Evolutionary conservation across 1,140 invertebrate species (phyloP).

Genomic region (Ooceraea biroi): DNA sequence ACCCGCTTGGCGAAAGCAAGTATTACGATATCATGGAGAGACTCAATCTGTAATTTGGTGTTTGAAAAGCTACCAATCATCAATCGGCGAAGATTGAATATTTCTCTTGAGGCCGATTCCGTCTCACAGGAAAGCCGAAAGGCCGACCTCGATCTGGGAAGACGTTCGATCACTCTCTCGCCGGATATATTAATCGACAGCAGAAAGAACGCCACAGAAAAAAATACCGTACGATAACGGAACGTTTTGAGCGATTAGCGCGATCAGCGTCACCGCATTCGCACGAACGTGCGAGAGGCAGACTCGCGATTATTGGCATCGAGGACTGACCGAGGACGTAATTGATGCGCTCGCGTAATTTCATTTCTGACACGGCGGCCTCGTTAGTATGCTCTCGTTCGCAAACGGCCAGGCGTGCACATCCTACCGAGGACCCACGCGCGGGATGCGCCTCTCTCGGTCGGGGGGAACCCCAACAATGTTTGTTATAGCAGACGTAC

Average conservation of each 20-base stretch:
- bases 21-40: neutral
- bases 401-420: conserved; percentile 15
- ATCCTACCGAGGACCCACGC: conserved; percentile 43
- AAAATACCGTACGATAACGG: conserved; percentile 62
- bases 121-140: no score
- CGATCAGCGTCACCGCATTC: conserved; percentile 13
- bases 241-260: conserved; percentile 42
- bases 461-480: conserved; percentile 67
- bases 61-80: no score
- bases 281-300: neutral
- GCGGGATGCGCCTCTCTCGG: conserved; percentile 14
- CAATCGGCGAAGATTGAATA: no score
- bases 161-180: conserved; percentile 40
- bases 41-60: no score
- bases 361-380: conserved; percentile 40
- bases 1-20: neutral
- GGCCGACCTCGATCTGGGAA: conserved; percentile 4
- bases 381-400: conserved; percentile 53
- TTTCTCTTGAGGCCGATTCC: no score
- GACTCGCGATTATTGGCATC: neutral
- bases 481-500: conserved; percentile 75
- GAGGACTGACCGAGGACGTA: neutral
- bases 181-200: conserved; percentile 28
- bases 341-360: conserved; percentile 49
- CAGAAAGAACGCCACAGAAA: neutral